phyloP scores from a whole-genome alignment of 92 coral and sea anemone genomes.

The Diadumene lineata region DNA sequence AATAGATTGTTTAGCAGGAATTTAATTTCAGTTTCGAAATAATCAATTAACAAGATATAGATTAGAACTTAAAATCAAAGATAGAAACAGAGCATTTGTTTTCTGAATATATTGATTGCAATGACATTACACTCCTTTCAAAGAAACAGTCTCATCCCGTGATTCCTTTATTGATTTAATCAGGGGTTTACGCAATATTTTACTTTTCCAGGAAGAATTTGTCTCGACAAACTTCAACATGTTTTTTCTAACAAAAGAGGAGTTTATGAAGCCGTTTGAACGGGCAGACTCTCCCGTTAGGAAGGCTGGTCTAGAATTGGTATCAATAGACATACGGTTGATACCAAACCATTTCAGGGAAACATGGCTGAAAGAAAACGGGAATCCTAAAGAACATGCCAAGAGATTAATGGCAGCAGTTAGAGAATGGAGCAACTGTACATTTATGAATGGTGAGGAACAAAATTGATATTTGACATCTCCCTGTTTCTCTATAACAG shows the following conservation, averaged over 20 bases:
- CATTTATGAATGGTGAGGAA: slow-evolving; percentile 30
- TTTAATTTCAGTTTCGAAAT: no score
- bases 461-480: not conserved
- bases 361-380: slow-evolving; percentile 36
- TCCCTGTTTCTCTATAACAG: not conserved
- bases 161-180: no score
- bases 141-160: no score
- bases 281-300: slow-evolving; percentile 17
- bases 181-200: no score
- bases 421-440: slow-evolving; percentile 34
- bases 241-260: slow-evolving; percentile 15
- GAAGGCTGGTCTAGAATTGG: slow-evolving; percentile 45
- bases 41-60: no score
- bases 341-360: slow-evolving; percentile 10
- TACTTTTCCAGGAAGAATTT: slow-evolving; percentile 38
- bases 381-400: slow-evolving; percentile 34
- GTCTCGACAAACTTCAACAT: slow-evolving; percentile 17
- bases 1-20: no score
- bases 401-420: not conserved
- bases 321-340: slow-evolving; percentile 33
- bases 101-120: no score
- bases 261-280: slow-evolving; percentile 41
- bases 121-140: no score
- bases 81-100: no score
- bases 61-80: no score